phyloP scores from a whole-genome alignment of 2,113 vertebrate genomes.

The Taurulus bubalis region DNA sequence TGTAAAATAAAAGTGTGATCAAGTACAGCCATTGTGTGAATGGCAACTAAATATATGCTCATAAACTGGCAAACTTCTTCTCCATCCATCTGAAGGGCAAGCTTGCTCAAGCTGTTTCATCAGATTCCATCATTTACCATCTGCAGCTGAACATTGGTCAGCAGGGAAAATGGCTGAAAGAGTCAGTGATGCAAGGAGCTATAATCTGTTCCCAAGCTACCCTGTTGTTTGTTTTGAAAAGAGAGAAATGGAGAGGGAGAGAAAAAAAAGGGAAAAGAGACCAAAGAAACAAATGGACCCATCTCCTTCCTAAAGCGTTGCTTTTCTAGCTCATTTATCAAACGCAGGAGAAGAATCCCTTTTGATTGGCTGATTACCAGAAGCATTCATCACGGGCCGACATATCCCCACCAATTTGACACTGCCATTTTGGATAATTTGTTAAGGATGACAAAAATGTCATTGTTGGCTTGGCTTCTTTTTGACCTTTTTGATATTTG shows the following conservation, averaged over 20 bases:
- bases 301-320: conserved; percentile 76
- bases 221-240: conserved; percentile 80
- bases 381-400: conserved; percentile 90
- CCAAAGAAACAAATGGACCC: conserved; percentile 83
- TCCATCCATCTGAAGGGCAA: conserved; percentile 63
- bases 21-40: conserved; percentile 28
- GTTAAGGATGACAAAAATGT: conserved; percentile 94
- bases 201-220: conserved; percentile 82
- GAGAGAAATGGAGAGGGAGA: conserved; percentile 66
- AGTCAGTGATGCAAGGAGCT: conserved; percentile 83
- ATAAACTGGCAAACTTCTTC: conserved; percentile 52
- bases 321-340: conserved; percentile 85
- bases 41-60: conserved; percentile 25
- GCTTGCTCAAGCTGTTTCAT: conserved; percentile 71
- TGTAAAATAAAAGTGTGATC: conserved; percentile 18
- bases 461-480: conserved; percentile 89
- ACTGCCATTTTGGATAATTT: conserved; percentile 94
- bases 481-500: conserved; percentile 98
- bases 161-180: conserved; percentile 78
- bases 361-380: conserved; percentile 93
- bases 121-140: conserved; percentile 80
- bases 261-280: conserved; percentile 52
- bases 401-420: conserved; percentile 90
- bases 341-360: conserved; percentile 85
- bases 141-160: conserved; percentile 80